A percentile compares a stretch with the other conserved stretches of the same genome.
Evolutionary conservation across 35 echinoderm and acorn worm genomes (phyloP).

Genomic region (Apostichopus parvimensis): DNA sequence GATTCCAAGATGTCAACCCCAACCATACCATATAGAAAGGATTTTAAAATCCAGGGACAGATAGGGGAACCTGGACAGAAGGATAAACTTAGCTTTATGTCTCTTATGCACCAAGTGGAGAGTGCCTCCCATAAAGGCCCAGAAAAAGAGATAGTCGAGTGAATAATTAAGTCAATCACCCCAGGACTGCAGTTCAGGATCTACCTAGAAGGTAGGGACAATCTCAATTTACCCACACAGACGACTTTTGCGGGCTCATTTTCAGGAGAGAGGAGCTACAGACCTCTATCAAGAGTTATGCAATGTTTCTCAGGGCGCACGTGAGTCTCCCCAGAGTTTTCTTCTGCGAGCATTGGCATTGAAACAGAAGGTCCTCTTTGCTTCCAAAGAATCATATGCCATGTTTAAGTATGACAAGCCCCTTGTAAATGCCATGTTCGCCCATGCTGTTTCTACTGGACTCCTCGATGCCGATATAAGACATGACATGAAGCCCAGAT

Average conservation of each 20-base stretch:
- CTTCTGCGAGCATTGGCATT: conserved; percentile 38
- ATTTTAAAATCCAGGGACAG: background rate
- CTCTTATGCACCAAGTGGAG: background rate
- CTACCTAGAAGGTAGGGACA: background rate
- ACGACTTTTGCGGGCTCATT: background rate
- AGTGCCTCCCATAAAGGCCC: background rate
- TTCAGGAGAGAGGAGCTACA: background rate
- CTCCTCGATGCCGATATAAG: background rate
- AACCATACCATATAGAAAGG: background rate
- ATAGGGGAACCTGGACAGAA: background rate
- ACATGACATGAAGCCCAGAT: background rate
- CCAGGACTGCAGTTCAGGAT: background rate
- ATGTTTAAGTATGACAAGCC: conserved; percentile 1
- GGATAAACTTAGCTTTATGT: background rate
- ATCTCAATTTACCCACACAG: background rate
- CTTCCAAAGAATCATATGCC: conserved; percentile 48
- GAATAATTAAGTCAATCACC: background rate
- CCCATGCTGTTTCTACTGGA: background rate
- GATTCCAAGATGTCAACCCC: no score
- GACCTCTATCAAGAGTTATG: conserved; percentile 50
- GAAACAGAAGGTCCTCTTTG: conserved; percentile 61
- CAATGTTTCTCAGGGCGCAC: background rate
- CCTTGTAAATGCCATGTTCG: background rate
- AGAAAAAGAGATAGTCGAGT: background rate
- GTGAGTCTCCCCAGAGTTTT: conserved; percentile 52